Percentiles rank a stretch among this genome's conserved stretches.
These are phyloP conservation scores for Panagrolaimus sp. DNA, from an alignment of 1,140 invertebrate genomes.

Conservation along the genomic window DNA sequence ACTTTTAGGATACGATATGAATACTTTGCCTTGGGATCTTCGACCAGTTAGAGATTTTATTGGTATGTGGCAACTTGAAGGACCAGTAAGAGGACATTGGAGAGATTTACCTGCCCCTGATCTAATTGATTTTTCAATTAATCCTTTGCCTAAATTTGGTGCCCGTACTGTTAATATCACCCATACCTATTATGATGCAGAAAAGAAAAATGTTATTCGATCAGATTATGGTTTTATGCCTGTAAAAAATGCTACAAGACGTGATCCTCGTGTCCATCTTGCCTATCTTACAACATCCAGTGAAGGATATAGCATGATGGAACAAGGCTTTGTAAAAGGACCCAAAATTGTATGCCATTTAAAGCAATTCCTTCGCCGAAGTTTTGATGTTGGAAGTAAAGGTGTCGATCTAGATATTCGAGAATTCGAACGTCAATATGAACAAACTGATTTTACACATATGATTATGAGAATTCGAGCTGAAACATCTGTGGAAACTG, in stretches of 20 bases:
- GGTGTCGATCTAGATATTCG: slow-evolving; percentile 48
- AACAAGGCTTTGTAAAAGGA: slow-evolving; percentile 54
- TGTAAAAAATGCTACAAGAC: slow-evolving; percentile 54
- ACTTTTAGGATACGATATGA: slow-evolving; percentile 48
- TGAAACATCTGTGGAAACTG: slow-evolving; percentile 50
- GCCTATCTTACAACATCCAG: slow-evolving; percentile 56
- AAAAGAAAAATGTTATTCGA: slow-evolving; percentile 6
- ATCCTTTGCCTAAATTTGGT: slow-evolving; percentile 57
- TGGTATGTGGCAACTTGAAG: slow-evolving; percentile 45
- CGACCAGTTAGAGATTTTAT: slow-evolving; percentile 53
- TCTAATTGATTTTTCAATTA: slow-evolving; percentile 58
- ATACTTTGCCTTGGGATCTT: slow-evolving; percentile 52
- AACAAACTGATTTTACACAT: slow-evolving; percentile 47
- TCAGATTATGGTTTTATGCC: slow-evolving; percentile 58
- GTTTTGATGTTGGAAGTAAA: slow-evolving; percentile 52
- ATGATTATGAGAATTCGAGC: slow-evolving; percentile 54
- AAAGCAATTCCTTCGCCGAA: slow-evolving; percentile 55
- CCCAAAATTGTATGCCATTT: slow-evolving; percentile 55
- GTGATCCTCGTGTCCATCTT: slow-evolving; percentile 56
- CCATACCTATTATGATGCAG: slow-evolving; percentile 31
- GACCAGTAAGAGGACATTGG: slow-evolving; percentile 27
- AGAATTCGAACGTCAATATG: slow-evolving; percentile 56
- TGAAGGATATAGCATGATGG: slow-evolving; percentile 58
- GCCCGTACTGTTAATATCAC: slow-evolving; percentile 57
- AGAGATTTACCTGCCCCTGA: slow-evolving; percentile 49